Conservation (phyloP, 2,797 vertebrate species). For the Sphenopsis melanotis region DNA sequence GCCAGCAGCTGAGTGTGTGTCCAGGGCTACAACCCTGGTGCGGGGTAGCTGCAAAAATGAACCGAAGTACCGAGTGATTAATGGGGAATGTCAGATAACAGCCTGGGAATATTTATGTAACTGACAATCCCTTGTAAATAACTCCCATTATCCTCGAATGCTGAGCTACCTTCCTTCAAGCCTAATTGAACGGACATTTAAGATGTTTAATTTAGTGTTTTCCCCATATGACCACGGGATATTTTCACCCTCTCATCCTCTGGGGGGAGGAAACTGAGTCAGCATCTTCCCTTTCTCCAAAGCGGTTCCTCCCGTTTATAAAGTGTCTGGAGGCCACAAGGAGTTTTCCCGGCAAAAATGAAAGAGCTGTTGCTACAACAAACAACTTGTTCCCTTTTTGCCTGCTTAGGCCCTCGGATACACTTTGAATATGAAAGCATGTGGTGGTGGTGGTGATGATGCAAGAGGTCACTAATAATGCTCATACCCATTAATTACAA, state of each 20-base stretch:
- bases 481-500: constrained; percentile 13
- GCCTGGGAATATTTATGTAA: constrained; percentile 13
- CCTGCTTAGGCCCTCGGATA: neutral
- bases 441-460: neutral
- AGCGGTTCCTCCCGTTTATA: neutral
- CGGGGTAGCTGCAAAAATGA: neutral
- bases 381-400: neutral
- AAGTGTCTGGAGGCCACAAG: neutral
- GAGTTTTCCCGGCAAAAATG: neutral
- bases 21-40: neutral
- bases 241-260: neutral
- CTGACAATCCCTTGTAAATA: constrained; percentile 7
- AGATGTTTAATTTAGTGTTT: constrained; percentile 27
- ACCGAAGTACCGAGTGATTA: neutral
- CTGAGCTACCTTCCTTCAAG: constrained; percentile 1
- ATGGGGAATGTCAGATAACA: neutral
- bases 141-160: neutral
- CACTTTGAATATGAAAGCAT: neutral
- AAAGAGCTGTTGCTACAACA: constrained; percentile 34
- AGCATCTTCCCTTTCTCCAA: constrained; percentile 2
- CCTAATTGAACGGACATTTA: neutral
- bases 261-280: constrained; percentile 22
- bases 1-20: neutral
- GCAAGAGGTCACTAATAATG: constrained; percentile 19
- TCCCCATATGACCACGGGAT: neutral